Evolutionary conservation across 2,888 invertebrate genomes (phyloP).

Genomic region (Megaustenia siamemsis): DNA sequence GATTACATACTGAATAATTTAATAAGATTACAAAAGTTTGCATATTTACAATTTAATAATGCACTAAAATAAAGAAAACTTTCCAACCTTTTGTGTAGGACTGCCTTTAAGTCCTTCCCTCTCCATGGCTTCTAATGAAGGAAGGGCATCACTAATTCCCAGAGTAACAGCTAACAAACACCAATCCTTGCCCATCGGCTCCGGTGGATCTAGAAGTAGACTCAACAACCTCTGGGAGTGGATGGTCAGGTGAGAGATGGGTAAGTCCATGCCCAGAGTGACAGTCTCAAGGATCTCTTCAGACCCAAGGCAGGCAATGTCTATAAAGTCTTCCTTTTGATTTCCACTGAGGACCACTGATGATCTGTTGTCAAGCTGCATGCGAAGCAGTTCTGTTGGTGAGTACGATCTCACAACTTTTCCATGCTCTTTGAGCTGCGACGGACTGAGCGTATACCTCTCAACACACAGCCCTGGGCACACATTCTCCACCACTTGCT

Average conservation of each 20-base stretch:
- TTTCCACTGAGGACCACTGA: conserved; percentile 80
- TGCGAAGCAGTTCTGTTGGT: conserved; percentile 79
- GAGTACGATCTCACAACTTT: conserved; percentile 73
- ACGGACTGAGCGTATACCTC: conserved; percentile 85
- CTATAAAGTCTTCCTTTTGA: conserved; percentile 82
- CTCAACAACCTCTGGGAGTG: conserved; percentile 82
- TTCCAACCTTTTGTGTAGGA: conserved; percentile 54
- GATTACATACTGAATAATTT: background rate
- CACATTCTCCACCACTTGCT: conserved; percentile 84
- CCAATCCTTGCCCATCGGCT: conserved; percentile 83
- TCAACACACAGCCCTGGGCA: conserved; percentile 86
- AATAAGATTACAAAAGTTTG: no score
- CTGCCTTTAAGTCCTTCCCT: conserved; percentile 63
- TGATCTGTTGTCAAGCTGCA: conserved; percentile 79
- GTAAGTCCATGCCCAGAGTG: conserved; percentile 83
- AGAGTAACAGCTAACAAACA: conserved; percentile 82
- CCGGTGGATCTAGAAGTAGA: conserved; percentile 81
- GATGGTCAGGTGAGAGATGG: conserved; percentile 84
- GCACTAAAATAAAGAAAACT: background rate
- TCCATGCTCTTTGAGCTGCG: conserved; percentile 67
- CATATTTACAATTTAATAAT: no score
- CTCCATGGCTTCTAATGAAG: conserved; percentile 80
- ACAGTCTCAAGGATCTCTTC: conserved; percentile 80
- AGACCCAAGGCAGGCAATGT: conserved; percentile 84
- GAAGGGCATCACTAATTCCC: conserved; percentile 83